Conservation (phyloP, 2,797 vertebrate genomes). For the Halcyon smyrnensis region DNA sequence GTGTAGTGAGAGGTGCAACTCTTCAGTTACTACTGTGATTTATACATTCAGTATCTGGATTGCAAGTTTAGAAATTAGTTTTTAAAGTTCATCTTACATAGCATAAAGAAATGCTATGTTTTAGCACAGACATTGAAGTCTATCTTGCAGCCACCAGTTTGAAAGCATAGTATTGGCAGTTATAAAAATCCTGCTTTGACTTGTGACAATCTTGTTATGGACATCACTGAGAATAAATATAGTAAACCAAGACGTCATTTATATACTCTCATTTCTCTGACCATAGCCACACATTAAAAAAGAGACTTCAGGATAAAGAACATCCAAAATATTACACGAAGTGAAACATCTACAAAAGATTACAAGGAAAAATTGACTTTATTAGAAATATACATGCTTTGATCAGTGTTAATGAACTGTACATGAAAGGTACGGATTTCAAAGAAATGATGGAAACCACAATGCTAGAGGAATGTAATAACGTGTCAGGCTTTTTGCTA, state of each 20-base stretch:
- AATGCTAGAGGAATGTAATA: constrained; percentile 14
- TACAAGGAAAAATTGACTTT: constrained; percentile 50
- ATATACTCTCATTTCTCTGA: background rate
- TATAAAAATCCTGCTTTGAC: constrained; percentile 34
- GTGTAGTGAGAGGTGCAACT: background rate
- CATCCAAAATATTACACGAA: background rate
- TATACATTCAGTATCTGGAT: background rate
- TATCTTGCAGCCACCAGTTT: background rate
- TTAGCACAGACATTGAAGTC: background rate
- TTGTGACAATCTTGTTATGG: background rate
- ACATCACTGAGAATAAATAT: background rate
- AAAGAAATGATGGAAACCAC: constrained; percentile 35
- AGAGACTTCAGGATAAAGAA: background rate
- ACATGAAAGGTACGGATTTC: constrained; percentile 63
- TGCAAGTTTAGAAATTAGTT: background rate
- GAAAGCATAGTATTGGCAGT: background rate
- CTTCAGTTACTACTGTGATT: background rate
- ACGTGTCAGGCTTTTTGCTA: constrained; percentile 5
- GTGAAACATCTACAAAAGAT: constrained; percentile 44
- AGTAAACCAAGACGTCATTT: background rate
- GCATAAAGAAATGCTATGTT: background rate
- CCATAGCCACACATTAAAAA: constrained; percentile 13
- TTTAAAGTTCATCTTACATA: background rate
- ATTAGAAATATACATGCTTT: constrained; percentile 53
- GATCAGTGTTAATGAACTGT: constrained; percentile 56